A percentile compares a stretch with the other conserved stretches of the same genome.
These are phyloP conservation scores for Polydrusus cervinus DNA, from an alignment of 2,888 invertebrate genomes.

Conservation along the genomic window DNA sequence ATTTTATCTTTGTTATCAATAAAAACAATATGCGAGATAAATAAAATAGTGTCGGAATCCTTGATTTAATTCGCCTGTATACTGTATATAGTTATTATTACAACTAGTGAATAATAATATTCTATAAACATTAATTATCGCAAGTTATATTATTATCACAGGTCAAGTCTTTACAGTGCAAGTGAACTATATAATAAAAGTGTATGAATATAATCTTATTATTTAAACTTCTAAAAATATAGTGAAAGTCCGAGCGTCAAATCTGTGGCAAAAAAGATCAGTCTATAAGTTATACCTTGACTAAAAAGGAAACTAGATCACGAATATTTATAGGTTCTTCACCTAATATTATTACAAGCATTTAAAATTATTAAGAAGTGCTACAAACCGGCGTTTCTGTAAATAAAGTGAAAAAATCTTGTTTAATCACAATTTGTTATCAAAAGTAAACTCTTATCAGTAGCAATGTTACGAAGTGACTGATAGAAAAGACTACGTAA, in stretches of 20 bases:
- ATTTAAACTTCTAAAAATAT: conserved; percentile 34
- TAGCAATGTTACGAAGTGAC: conserved; percentile 38
- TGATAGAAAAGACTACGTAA: conserved; percentile 43
- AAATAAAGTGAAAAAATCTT: conserved; percentile 44
- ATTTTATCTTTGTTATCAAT: conserved; percentile 25
- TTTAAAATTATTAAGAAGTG: conserved; percentile 18
- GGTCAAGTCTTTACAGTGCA: conserved; percentile 41
- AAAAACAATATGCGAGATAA: neutral
- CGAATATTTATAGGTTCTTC: conserved; percentile 24
- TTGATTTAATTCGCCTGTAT: neutral
- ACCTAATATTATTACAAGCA: neutral
- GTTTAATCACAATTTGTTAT: conserved; percentile 48
- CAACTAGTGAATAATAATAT: neutral
- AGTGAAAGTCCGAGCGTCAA: conserved; percentile 46
- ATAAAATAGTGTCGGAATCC: neutral
- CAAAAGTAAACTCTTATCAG: conserved; percentile 46
- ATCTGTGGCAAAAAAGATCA: conserved; percentile 47
- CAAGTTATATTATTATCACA: conserved; percentile 23
- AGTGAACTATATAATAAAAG: conserved; percentile 27
- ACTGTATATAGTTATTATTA: neutral
- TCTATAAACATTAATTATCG: conserved; percentile 25
- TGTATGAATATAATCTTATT: conserved; percentile 28
- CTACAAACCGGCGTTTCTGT: conserved; percentile 28
- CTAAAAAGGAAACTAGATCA: conserved; percentile 31
- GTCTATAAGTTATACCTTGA: conserved; percentile 22